Conservation (phyloP, 2,113 vertebrate species). For the Albula glossodonta region DNA sequence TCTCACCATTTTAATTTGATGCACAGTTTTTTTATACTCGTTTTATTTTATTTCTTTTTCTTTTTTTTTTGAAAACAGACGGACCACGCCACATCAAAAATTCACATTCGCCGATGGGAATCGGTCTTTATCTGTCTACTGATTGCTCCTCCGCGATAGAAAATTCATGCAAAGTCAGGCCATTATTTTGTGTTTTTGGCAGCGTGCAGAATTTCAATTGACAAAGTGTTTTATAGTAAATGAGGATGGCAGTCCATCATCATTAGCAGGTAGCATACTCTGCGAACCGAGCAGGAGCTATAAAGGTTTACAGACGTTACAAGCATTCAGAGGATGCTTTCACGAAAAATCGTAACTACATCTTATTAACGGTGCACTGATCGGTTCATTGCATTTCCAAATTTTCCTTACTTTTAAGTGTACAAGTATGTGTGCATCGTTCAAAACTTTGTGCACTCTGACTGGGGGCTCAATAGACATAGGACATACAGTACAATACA, state of each 20-base stretch:
- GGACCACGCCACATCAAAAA: background rate
- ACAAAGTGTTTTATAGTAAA: background rate
- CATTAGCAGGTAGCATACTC: background rate
- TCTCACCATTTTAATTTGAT: background rate
- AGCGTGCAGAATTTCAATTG: background rate
- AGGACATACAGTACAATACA: too few species aligned
- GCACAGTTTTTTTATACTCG: background rate
- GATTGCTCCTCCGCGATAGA: background rate
- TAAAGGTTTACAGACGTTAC: background rate
- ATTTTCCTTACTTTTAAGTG: background rate
- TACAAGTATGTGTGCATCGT: too few species aligned
- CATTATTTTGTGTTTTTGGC: background rate
- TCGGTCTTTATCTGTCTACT: background rate
- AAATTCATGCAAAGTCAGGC: background rate
- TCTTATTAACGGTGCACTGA: background rate
- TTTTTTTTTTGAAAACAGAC: background rate
- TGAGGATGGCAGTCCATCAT: background rate
- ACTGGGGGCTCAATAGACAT: too few species aligned
- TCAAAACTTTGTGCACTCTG: too few species aligned
- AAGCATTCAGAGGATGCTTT: background rate
- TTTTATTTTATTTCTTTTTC: background rate
- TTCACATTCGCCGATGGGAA: background rate
- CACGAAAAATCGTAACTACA: too few species aligned
- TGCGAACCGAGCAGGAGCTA: background rate
- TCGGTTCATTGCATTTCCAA: background rate